Evolutionary conservation across 2,888 invertebrate genomes (phyloP), one percentile per base, ranked within the genome.

Genomic region (Julus scanicus): DNA sequence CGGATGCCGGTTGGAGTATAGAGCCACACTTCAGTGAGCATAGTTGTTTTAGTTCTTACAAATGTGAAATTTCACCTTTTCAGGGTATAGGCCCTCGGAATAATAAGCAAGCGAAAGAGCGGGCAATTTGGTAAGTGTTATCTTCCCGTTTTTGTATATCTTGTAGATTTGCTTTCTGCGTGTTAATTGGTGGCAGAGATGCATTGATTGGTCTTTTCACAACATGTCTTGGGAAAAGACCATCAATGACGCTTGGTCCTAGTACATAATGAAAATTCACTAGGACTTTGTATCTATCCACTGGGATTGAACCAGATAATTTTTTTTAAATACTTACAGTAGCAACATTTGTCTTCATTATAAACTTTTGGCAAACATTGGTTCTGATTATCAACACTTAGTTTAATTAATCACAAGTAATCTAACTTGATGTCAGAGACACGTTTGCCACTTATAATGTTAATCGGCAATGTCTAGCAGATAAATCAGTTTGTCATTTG

Each of bases 51-150:
- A n/a, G 5, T 71, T 29, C 71, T 71, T 29, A 71, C 71, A 29
- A 71, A 71, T 71, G 71, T 71, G 71, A 71, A 71, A 29, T 29
- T 71, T 71, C 20, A 29, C 71, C 71, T 39, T 84, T 84, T 84
- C 84, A 84, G 84, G 84, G 84, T 84, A 84, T 84, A 39, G 84
- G 84, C 48, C 84, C 84, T 71, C 20, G 29, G 29, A n/a, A n/a
- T n/a, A 71, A 71, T 71, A 71, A 17, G 71, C 71, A 71, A 71
- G 71, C 20, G 20, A 71, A 71, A 20, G 29, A 71, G 71, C 48
- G 84, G 84, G 84, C 84, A 29, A 84, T 84, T 20, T 84, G 84
- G 84, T 84, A 84, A 84, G 84, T 71, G 8, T 71, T 9, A 71
- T 71, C 20, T 6, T 71, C 29, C 8, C 29, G n/a, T 63, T 63